Evolutionary conservation across 2,113 vertebrate species (phyloP), one percentile per base, ranked within the genome.

Genomic region (Illadopsis cleaveri): DNA sequence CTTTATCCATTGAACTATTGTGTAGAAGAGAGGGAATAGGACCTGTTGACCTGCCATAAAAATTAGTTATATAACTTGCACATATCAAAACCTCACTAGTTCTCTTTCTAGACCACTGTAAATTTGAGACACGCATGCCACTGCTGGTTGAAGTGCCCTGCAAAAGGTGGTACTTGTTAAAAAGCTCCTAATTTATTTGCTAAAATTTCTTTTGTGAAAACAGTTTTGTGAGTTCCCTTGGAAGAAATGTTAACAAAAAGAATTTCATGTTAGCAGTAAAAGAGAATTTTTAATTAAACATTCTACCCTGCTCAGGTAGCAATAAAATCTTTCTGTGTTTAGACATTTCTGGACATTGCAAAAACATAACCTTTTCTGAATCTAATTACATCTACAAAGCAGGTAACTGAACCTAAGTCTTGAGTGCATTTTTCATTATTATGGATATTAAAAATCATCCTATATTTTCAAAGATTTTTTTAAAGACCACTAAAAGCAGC

Each of bases 301-400:
- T 69, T 86, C 30, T 90, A 66, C 47, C 42, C 40, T 89, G 35
- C 7, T 13, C 21, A 70, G 13, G 16, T 58, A 66, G 12, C 12
- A 92, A 35, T 77, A 64, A 12, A 44, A 50, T 73, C 14, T 73
- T 76, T 54, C 27, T 73, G 12, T 62, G 50, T 83, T 82, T 65
- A 83, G 50, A 62, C 25, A 33, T 62, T 82, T 88, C 45, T 93
- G 62, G 47, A 69, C 54, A 38, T 25, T 27, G 11, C 9, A 62
- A 90, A 96, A 92, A 6, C 27, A 44, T 77, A 80, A 70, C 33
- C 60, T 94, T 93, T 90, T 42, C 62, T 92, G 47, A 90, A 77
- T 70, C 47, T 90, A 86, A 89, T 83, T 89, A 57, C 20, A 51
- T 62, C 50, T 81, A 81, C 38, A 81, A 80, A 77, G 42, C 33